phyloP scores from a whole-genome alignment of 2,797 vertebrate genomes.

The Scyliorhinus canicula region DNA sequence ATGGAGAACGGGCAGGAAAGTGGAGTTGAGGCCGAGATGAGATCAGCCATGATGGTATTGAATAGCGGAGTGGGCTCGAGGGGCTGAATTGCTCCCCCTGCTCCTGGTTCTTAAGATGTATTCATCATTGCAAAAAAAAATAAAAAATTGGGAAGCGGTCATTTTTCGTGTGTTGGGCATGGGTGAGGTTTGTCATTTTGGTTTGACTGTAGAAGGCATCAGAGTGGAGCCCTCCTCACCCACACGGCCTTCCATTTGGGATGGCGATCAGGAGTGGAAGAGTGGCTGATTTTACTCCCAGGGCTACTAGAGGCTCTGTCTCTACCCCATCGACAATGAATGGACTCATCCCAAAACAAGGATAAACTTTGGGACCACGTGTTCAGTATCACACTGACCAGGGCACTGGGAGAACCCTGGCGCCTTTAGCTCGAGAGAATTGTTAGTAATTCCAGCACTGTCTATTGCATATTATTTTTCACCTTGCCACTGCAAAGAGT shows the following conservation, averaged over 20 bases:
- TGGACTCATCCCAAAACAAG: not conserved
- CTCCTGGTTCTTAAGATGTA: too few relatives aligned
- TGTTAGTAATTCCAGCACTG: not conserved
- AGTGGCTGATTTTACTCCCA: not conserved
- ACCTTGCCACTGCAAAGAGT: conserved; percentile 64
- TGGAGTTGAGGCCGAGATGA: too few relatives aligned
- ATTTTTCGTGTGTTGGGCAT: not conserved
- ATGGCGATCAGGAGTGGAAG: not conserved
- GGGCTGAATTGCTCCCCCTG: too few relatives aligned
- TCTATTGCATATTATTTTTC: conserved; percentile 41
- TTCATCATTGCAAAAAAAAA: too few relatives aligned
- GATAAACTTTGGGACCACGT: not conserved
- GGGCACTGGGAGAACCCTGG: not conserved
- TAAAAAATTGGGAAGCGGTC: not conserved
- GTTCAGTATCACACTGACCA: not conserved
- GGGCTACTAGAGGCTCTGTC: not conserved
- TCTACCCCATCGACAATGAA: not conserved
- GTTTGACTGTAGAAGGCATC: not conserved
- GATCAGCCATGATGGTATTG: too few relatives aligned
- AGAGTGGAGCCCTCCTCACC: not conserved
- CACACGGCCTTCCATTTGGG: not conserved
- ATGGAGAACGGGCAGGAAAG: too few relatives aligned
- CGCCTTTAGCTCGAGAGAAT: not conserved
- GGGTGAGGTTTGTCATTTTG: not conserved
- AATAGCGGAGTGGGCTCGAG: too few relatives aligned